Conservation (phyloP, 2,113 vertebrate species). For the Capricornis sumatraensis region DNA sequence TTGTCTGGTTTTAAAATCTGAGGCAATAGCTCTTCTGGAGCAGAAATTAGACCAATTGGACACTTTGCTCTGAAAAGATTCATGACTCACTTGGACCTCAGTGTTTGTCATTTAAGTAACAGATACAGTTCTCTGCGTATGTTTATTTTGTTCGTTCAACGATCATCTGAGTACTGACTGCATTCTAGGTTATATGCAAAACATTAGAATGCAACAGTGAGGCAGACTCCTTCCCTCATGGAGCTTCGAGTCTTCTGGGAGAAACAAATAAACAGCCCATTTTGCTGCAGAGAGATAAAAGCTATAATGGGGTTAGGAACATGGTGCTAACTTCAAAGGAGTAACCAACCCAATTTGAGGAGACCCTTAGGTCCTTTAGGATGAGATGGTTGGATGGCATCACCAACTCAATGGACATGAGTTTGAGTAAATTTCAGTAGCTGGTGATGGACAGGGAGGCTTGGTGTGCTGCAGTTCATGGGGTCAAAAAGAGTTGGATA, state of each 20-base stretch:
- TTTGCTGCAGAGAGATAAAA: neutral
- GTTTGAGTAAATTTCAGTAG: neutral
- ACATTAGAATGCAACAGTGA: neutral
- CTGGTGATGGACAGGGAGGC: neutral
- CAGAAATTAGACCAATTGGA: slow-evolving; percentile 17
- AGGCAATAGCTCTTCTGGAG: neutral
- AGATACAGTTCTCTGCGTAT: neutral
- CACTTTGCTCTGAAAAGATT: neutral
- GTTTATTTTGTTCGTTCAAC: neutral
- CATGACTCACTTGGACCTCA: neutral
- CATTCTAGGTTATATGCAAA: neutral
- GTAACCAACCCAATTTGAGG: neutral
- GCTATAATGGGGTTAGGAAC: too few species aligned
- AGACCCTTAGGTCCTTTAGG: neutral
- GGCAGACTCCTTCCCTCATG: neutral
- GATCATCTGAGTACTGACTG: neutral
- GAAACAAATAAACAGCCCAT: neutral
- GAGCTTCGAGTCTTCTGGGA: neutral
- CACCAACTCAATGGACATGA: neutral
- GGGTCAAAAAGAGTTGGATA: neutral
- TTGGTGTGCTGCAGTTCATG: neutral
- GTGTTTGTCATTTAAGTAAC: neutral
- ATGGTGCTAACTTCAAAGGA: neutral
- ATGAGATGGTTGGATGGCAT: neutral
- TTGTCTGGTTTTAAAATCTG: slow-evolving; percentile 41